Evolutionary conservation across 1,140 invertebrate species (phyloP).

Genomic region (Drosophila funebris): DNA sequence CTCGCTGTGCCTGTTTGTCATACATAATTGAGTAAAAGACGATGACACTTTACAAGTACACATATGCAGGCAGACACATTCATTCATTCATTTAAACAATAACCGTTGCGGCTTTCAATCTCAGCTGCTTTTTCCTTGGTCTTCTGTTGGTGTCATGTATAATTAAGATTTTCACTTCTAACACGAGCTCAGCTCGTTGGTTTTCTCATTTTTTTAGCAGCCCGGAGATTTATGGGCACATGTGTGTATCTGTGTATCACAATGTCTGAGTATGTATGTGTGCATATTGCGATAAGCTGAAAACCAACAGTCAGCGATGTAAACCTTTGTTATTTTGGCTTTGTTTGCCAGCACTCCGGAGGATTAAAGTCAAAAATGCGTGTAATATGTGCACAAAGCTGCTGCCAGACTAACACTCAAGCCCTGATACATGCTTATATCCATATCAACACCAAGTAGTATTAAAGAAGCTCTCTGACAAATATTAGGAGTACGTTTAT

Average conservation of each 20-base stretch:
- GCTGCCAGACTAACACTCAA: constrained; percentile 42
- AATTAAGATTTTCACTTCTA: constrained; percentile 81
- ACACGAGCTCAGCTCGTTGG: constrained; percentile 43
- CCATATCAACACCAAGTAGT: constrained; percentile 31
- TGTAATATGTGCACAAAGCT: constrained; percentile 81
- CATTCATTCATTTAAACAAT: constrained; percentile 47
- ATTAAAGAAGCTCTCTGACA: constrained; percentile 58
- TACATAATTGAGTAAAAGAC: constrained; percentile 78
- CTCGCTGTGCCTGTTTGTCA: constrained; percentile 40
- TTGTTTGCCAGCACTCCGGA: constrained; percentile 74
- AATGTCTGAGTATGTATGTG: constrained; percentile 21
- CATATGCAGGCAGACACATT: neutral
- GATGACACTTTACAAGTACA: constrained; percentile 63
- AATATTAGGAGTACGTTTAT: constrained; percentile 73
- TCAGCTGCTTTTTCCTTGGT: constrained; percentile 36
- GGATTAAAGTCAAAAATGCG: constrained; percentile 82
- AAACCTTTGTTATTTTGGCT: constrained; percentile 80
- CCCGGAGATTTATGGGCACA: constrained; percentile 57
- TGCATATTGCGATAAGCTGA: constrained; percentile 65
- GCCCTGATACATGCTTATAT: constrained; percentile 37
- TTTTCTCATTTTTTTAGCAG: constrained; percentile 45
- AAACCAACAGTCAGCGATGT: constrained; percentile 76
- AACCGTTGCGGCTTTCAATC: constrained; percentile 65
- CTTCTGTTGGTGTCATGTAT: constrained; percentile 76
- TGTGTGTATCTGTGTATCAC: neutral